These are phyloP conservation scores for Dipodomys merriami DNA, from an alignment of 2,113 vertebrate genomes.

Conservation along the genomic window DNA sequence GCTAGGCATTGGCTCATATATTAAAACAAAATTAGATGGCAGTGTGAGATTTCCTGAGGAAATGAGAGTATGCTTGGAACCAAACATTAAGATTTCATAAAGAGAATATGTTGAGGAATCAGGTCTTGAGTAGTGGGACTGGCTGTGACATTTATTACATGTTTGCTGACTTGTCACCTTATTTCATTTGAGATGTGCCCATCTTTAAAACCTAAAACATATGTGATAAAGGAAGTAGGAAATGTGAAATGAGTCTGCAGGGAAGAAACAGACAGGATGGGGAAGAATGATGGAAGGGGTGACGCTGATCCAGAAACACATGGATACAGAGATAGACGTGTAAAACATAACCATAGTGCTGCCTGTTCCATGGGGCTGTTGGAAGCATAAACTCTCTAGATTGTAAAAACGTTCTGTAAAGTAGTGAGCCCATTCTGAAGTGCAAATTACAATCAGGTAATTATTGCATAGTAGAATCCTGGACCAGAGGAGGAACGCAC, in stretches of 20 bases:
- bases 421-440: background rate
- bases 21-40: conserved; percentile 28
- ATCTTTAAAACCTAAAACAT: conserved; percentile 3
- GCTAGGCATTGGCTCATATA: background rate
- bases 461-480: conserved; percentile 8
- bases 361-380: background rate
- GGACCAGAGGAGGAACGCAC: background rate
- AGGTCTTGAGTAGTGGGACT: background rate
- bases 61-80: conserved; percentile 6
- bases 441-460: conserved; percentile 13
- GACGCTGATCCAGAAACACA: no score
- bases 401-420: conserved; percentile 8
- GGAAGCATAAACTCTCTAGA: background rate
- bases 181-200: background rate
- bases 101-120: background rate
- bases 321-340: no score
- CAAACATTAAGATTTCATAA: background rate
- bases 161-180: background rate
- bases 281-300: no score
- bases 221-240: no score
- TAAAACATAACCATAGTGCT: background rate
- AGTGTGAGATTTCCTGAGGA: background rate
- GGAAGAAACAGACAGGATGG: no score
- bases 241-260: no score
- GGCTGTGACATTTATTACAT: background rate